Percentiles rank a stretch among this genome's conserved stretches.
Evolutionary conservation across 2,888 invertebrate species (phyloP).

Genomic region (Cryptophagus acutangulus): DNA sequence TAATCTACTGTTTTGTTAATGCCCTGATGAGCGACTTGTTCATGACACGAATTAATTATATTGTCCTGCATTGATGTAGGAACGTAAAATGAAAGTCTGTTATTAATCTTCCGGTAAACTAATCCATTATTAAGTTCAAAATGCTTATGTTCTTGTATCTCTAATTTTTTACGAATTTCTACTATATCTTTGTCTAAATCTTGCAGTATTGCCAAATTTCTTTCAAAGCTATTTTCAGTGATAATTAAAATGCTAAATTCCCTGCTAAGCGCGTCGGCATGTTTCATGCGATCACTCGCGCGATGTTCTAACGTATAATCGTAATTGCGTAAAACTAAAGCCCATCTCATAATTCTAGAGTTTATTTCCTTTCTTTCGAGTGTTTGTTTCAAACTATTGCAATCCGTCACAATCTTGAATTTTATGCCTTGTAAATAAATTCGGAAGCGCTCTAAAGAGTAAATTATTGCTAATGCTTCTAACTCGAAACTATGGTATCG

Average conservation of each 20-base stretch:
- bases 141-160: conserved; percentile 16
- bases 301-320: conserved; percentile 24
- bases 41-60: conserved; percentile 14
- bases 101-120: conserved; percentile 22
- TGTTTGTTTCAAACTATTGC: conserved; percentile 29
- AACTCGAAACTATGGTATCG: conserved; percentile 39
- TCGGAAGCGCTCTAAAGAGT: conserved; percentile 30
- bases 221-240: conserved; percentile 26
- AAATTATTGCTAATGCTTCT: conserved; percentile 31
- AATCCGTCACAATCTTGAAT: conserved; percentile 35
- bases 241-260: conserved; percentile 24
- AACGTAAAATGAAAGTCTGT: conserved; percentile 20
- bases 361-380: conserved; percentile 33
- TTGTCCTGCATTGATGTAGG: conserved; percentile 23
- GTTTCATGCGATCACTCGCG: conserved; percentile 25
- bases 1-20: conserved; percentile 7
- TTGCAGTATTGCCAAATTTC: conserved; percentile 21
- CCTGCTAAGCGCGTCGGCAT: conserved; percentile 35
- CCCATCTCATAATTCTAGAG: conserved; percentile 34
- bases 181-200: conserved; percentile 17
- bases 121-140: conserved; percentile 25
- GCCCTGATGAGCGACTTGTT: conserved; percentile 12
- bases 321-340: conserved; percentile 26
- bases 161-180: conserved; percentile 19
- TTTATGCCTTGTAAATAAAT: conserved; percentile 32